These are phyloP conservation scores for Theristicus caerulescens DNA, from an alignment of 2,113 vertebrate species.

Conservation along the genomic window DNA sequence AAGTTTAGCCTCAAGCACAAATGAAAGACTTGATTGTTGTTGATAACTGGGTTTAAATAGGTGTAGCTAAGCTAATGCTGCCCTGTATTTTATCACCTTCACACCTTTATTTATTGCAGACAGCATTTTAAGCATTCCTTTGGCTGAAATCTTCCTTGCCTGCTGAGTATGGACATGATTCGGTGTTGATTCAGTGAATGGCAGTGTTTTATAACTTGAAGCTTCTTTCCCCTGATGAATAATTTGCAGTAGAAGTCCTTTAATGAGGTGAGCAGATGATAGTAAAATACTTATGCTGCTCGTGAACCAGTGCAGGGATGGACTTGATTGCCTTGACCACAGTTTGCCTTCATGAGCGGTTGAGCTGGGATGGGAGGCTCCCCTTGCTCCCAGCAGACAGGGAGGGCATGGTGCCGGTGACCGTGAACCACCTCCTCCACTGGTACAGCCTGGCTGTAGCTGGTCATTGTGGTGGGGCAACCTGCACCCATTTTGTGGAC, in stretches of 20 bases:
- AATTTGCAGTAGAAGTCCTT: not conserved
- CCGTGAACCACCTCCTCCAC: not conserved
- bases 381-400: not conserved
- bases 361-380: not conserved
- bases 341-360: rapidly evolving
- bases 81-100: not conserved
- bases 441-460: not conserved
- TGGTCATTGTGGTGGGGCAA: not conserved
- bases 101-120: not conserved
- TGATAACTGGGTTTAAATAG: not conserved
- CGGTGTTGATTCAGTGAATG: not conserved
- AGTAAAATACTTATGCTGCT: not conserved
- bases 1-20: not conserved
- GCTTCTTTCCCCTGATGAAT: not conserved
- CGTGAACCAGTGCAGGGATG: not conserved
- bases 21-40: not conserved
- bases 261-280: not conserved
- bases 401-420: not conserved
- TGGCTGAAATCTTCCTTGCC: not conserved
- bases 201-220: not conserved
- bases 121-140: not conserved
- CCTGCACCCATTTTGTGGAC: not conserved
- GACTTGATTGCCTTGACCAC: not conserved
- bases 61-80: not conserved
- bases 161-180: not conserved